Evolutionary conservation across 2,888 invertebrate genomes (phyloP), one percentile per base, ranked within the genome.

Genomic region (Ochlodes sylvanus): DNA sequence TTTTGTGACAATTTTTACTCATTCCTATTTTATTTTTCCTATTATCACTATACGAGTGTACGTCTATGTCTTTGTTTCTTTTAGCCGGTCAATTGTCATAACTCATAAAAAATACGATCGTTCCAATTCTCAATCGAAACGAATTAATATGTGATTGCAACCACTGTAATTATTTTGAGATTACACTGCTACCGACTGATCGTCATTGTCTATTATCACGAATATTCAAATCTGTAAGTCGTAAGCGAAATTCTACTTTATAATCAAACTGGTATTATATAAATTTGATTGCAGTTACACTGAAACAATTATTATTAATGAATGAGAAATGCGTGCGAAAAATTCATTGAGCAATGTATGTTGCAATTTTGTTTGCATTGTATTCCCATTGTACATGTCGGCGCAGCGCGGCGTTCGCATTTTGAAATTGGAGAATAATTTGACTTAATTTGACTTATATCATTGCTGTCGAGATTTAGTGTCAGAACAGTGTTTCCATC

Each of bases 321-420:
- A 79, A 78, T 79, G 76, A 78, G 77, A 82, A 79, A 78, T 79
- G 84, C 88, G 89, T 89, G 89, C 81, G 87, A 90, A 88, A 50
- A 84, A 81, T 74, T 64, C 75, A 80, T 87, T 88, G 76, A 75
- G 89, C 77, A 89, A 89, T 73, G 47, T 54, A 76, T 90, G 79
- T 85, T 80, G 88, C 77, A 88, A 87, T 34, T 7, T 76, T 81
- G 77, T 82, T 84, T 84, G 83, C 79, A 80, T 83, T 82, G 80
- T 85, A 77, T 75, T 50, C 73, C 73, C 69, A 72, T 84, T 85
- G 82, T 83, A 79, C 82, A 75, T 79, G 76, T 69, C 75, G 79
- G 77, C 77, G 78, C 74, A 78, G 77, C 77, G 78, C 74, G 70
- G 47, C 69, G 81, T 81, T 84, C 84, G 71, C 79, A 83, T 86